Conservation (phyloP, 2,888 invertebrate genomes). For the Chrysolina oricalcia region DNA sequence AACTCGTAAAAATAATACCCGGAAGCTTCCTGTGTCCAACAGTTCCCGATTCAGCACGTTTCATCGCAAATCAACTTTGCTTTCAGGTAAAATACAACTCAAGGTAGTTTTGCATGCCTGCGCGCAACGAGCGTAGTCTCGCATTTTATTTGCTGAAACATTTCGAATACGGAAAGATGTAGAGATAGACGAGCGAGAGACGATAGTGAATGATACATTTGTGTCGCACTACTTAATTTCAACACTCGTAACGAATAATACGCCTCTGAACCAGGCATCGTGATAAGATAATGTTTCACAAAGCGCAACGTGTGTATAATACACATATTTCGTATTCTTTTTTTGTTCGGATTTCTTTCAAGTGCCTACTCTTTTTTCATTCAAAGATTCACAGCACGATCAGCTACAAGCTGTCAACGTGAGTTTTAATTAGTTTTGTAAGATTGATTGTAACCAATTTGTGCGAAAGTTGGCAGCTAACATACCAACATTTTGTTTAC, state of each 20-base stretch:
- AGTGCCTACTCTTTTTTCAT: constrained; percentile 24
- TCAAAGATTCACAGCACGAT: not conserved
- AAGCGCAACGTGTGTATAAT: constrained; percentile 35
- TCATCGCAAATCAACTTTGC: constrained; percentile 41
- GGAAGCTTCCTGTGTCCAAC: constrained; percentile 40
- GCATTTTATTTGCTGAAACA: constrained; percentile 36
- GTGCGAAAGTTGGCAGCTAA: constrained; percentile 13
- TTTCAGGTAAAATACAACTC: constrained; percentile 56
- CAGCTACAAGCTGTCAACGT: constrained; percentile 10
- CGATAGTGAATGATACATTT: not conserved
- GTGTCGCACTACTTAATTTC: not conserved
- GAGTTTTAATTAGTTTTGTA: constrained; percentile 16
- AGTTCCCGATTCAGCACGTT: constrained; percentile 26
- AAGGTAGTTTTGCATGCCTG: constrained; percentile 59
- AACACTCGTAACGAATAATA: constrained; percentile 15
- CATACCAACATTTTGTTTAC: constrained; percentile 35
- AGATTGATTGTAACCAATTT: not conserved
- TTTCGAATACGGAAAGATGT: constrained; percentile 13
- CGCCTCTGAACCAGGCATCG: constrained; percentile 27
- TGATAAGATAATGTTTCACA: constrained; percentile 35
- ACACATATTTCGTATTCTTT: constrained; percentile 25
- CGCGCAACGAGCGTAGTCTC: constrained; percentile 56
- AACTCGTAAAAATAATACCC: constrained; percentile 54
- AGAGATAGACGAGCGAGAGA: not conserved
- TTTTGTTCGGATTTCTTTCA: constrained; percentile 26